A percentile compares a stretch with the other conserved stretches of the same genome.
Evolutionary conservation across 2,797 vertebrate species (phyloP).

Genomic region (Tadarida brasiliensis): DNA sequence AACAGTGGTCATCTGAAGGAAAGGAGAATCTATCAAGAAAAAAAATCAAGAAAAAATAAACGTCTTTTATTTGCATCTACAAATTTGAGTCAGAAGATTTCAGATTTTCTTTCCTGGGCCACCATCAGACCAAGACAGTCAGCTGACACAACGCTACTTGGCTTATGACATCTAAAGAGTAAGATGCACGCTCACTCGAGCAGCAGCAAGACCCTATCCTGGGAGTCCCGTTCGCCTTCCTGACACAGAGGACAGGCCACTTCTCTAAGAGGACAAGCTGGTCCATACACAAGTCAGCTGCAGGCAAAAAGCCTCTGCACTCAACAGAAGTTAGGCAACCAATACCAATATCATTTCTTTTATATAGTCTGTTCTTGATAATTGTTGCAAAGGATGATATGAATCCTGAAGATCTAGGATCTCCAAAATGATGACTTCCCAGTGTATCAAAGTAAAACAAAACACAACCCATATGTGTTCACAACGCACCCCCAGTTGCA

Average conservation of each 20-base stretch:
- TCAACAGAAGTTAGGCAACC: background rate
- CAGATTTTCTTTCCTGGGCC: background rate
- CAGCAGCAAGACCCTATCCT: background rate
- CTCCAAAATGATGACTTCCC: background rate
- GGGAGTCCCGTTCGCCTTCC: background rate
- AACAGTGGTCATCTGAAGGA: too few relatives aligned
- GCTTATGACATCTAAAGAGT: background rate
- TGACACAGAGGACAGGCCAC: background rate
- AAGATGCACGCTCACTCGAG: background rate
- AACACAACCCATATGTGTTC: background rate
- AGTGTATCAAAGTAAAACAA: background rate
- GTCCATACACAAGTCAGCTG: background rate
- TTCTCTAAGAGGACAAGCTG: background rate
- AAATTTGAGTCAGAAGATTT: background rate
- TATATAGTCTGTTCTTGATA: fast-evolving
- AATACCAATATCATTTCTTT: background rate
- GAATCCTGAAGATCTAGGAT: background rate
- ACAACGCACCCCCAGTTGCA: background rate
- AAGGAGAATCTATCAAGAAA: background rate
- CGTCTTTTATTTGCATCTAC: background rate
- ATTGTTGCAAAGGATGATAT: background rate
- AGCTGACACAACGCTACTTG: background rate
- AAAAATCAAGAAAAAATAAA: background rate
- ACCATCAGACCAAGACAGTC: background rate
- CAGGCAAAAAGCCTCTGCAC: background rate